Evolutionary conservation across 2,797 vertebrate genomes (phyloP), one percentile per base, ranked within the genome.

Genomic region (Macrochelys suwanniensis): DNA sequence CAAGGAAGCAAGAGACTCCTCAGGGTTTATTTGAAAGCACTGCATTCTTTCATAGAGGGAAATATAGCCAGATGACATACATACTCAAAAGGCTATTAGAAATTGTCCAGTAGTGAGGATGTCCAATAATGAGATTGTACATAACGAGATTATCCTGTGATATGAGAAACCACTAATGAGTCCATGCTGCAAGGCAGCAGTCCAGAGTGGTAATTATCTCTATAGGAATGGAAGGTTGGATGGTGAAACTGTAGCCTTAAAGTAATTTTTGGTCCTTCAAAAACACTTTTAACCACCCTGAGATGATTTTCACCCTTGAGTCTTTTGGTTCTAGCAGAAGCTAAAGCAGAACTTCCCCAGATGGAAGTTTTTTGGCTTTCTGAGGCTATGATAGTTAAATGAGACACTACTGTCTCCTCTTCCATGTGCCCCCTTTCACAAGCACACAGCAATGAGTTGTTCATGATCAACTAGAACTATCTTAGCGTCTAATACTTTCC

Each of bases 21-120:
- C 49, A 31, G 45, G 61, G 85, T 45, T 5, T 89, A 80, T 89
- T 96, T 96, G 90, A 95, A 87, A 33, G n/a, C 42, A 33, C 26
- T 57, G 42, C 1, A 1, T 94, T 82, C 79, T 89, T 87, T 88
- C 47, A 71, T 83, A 90, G 85, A 53, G 0, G 4, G 61, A 51
- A 42, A 6, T 33, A 68, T 80, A 88, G 11, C n/a, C 84, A 50
- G 56, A 37, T 78, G 50, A 25, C 53, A 51, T 93, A 51, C 25
- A 76, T 25, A 54, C 50, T 33, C 53, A 90, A 82, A 74, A 94
- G 57, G 57, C 25, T 76, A 42, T 90, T 93, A 92, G 82, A 88
- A 86, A 76, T 82, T 96, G 57, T 86, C 1, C 88, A 31, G 28
- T 65, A 78, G 31, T 1, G 2, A 93, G 82, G n/a, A 87, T 95